Conservation (phyloP, 2,888 invertebrate genomes). For the Oligia latruncula region DNA sequence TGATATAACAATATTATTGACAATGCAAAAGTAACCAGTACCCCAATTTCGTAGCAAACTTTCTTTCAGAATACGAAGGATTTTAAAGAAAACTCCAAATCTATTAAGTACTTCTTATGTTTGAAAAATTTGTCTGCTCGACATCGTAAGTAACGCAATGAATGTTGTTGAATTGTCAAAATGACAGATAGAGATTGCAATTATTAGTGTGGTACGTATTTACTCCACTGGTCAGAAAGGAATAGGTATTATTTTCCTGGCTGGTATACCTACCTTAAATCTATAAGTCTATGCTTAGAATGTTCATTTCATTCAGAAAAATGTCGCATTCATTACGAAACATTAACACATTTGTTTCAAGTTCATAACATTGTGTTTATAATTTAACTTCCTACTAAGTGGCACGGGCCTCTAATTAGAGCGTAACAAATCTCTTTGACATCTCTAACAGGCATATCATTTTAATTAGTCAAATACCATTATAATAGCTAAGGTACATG, state of each 20-base stretch:
- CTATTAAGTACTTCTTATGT: too few relatives aligned
- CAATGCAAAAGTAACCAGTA: not conserved
- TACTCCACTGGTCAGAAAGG: not conserved
- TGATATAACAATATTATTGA: not conserved
- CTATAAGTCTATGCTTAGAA: not conserved
- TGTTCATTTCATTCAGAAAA: not conserved
- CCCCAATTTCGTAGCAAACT: not conserved
- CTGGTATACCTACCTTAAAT: not conserved
- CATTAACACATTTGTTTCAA: slow-evolving; percentile 33
- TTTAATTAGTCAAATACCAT: slow-evolving; percentile 58
- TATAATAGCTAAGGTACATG: slow-evolving; percentile 17
- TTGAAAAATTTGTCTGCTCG: not conserved
- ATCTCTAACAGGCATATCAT: slow-evolving; percentile 53
- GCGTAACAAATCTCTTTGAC: slow-evolving; percentile 63
- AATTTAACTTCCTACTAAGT: slow-evolving; percentile 49
- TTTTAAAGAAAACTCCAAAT: not conserved
- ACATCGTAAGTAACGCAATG: not conserved
- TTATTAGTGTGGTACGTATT: not conserved
- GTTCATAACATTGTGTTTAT: slow-evolving; percentile 39
- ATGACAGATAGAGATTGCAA: not conserved
- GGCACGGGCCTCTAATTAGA: slow-evolving; percentile 56
- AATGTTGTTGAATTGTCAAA: not conserved
- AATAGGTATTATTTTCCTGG: not conserved
- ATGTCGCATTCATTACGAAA: not conserved
- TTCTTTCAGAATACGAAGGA: not conserved